These are phyloP conservation scores for Antennarius maculatus DNA, from an alignment of 2,797 vertebrate species.

Conservation along the genomic window DNA sequence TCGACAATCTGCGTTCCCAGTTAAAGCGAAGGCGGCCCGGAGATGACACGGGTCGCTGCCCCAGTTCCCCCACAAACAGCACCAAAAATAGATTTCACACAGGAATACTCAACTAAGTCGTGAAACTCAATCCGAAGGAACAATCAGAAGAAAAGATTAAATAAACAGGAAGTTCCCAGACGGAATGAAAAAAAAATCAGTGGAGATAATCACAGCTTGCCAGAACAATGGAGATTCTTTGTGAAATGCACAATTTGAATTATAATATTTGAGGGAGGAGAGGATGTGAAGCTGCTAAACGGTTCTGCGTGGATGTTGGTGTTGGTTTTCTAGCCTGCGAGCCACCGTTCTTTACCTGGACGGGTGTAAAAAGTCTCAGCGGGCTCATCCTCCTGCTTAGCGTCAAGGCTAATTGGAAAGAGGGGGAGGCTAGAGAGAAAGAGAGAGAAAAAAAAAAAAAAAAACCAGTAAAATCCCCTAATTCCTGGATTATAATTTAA, in stretches of 20 bases:
- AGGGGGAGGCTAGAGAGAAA: slow-evolving; percentile 31
- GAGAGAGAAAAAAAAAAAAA: too few relatives aligned
- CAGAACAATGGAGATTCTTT: slow-evolving; percentile 83
- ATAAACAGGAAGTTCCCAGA: slow-evolving; percentile 89
- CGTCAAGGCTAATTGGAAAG: slow-evolving; percentile 72
- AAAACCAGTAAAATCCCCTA: slow-evolving; percentile 72
- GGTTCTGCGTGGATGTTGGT: too few relatives aligned
- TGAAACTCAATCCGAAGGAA: slow-evolving; percentile 16
- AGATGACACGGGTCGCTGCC: slow-evolving; percentile 70
- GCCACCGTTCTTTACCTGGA: slow-evolving; percentile 36
- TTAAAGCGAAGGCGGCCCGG: slow-evolving; percentile 64
- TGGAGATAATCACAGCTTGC: slow-evolving; percentile 83
- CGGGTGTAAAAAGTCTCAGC: slow-evolving; percentile 37
- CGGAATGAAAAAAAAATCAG: slow-evolving; percentile 79
- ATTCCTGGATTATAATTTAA: slow-evolving; percentile 84
- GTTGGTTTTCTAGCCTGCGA: too few relatives aligned
- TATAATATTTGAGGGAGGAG: slow-evolving; percentile 85
- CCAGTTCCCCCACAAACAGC: slow-evolving; percentile 46
- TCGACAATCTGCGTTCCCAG: slow-evolving; percentile 69
- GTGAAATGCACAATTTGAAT: slow-evolving; percentile 73
- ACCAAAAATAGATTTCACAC: neutral
- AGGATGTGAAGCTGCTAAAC: slow-evolving; percentile 59
- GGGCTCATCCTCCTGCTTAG: slow-evolving; percentile 61
- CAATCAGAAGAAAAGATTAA: slow-evolving; percentile 66
- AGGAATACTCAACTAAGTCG: neutral